Evolutionary conservation across 2,888 invertebrate genomes (phyloP), one percentile per base, ranked within the genome.

Genomic region (Monopis laevigella): DNA sequence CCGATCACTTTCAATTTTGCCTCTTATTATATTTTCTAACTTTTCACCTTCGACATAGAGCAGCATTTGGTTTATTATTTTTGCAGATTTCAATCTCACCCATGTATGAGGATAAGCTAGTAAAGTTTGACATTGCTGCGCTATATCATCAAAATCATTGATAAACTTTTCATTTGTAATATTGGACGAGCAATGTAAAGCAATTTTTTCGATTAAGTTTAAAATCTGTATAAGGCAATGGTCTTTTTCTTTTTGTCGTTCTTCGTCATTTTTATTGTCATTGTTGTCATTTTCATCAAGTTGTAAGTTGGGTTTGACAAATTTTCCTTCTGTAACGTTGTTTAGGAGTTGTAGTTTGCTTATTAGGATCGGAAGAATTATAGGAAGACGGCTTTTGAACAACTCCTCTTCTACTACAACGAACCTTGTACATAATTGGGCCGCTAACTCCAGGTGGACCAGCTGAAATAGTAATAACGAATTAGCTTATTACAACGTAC

Each of bases 71-170:
- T 90, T 89, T 30, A 96, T 66, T 46, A 94, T 82, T 61, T 93
- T 92, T 0, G 88, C 85, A 0, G 93, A 84, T 43, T 86, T 85
- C 34, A 93, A 72, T 41, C 95, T 84, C 0, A 96, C 92, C 95
- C 95, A 95, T 21, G 87, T 84, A 59, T 96, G 96, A 10, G 92
- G 90, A 63, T 96, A 88, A 0, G 84, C 87, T 11, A 96, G 62
- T 30, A 93, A 82, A 12, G 78, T 82, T 64, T 92, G 90, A 51
- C 87, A 84, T 55, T 87, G 84, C 58, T 86, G 86, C 40, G 84
- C 81, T 52, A 89, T 65, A 45, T 83, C 83, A 45, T 89, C 84
- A 2, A 83, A 69, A 38, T 82, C 73, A 18, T 65, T 62, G 1
- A 49, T 43, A 45, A 70, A 78, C 27, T 77, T 74, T 2, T 68